Evolutionary conservation across 2,113 vertebrate species (phyloP).

Genomic region (Psettodes erumei): DNA sequence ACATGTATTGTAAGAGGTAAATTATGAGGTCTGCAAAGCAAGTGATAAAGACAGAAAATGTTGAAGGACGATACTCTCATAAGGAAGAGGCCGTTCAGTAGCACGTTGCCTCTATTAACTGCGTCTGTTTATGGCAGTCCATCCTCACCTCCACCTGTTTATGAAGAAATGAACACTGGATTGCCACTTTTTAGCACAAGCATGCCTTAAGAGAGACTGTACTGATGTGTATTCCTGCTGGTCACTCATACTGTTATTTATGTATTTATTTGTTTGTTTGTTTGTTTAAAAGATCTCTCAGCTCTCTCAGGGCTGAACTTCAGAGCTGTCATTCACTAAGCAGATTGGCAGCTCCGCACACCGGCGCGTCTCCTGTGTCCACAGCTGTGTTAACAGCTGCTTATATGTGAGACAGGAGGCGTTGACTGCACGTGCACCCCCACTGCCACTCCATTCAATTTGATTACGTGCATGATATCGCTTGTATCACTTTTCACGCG

Average conservation of each 20-base stretch:
- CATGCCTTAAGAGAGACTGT: background rate
- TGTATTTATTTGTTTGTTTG: too few species aligned
- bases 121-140: background rate
- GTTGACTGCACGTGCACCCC: conserved; percentile 43
- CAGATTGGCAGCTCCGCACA: conserved; percentile 2
- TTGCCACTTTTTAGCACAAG: background rate
- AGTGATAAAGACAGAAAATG: background rate
- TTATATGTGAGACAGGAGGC: conserved; percentile 52
- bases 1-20: background rate
- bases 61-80: too few species aligned
- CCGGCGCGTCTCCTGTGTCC: conserved; percentile 33
- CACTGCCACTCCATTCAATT: conserved; percentile 34
- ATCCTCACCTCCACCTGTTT: background rate
- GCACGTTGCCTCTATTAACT: too few species aligned
- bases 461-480: conserved; percentile 35
- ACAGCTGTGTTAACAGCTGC: conserved; percentile 24
- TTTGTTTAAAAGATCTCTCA: conserved; percentile 11
- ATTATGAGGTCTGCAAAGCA: background rate
- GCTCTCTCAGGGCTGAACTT: conserved; percentile 25
- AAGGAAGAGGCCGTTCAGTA: too few species aligned
- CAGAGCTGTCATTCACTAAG: conserved; percentile 48
- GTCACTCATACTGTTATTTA: conserved; percentile 22
- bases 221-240: background rate
- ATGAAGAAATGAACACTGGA: background rate
- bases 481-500: conserved; percentile 41